Evolutionary conservation across 2,113 vertebrate species (phyloP).

Genomic region (Montifringilla adamsi): DNA sequence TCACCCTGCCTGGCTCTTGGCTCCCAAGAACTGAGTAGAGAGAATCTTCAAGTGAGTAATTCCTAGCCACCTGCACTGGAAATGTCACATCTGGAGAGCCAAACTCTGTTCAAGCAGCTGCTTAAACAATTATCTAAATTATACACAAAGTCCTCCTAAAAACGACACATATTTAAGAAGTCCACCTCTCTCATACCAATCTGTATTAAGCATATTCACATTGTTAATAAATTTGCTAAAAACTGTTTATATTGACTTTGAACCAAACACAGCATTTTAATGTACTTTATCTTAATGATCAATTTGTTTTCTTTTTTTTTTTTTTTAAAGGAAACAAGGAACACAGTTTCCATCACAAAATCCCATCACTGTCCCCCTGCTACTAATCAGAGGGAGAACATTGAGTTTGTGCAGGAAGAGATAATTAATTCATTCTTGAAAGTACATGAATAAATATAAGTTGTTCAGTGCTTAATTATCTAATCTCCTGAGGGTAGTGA

Average conservation of each 20-base stretch:
- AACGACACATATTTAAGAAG: not conserved
- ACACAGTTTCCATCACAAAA: not conserved
- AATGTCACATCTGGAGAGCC: not conserved
- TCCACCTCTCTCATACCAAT: not conserved
- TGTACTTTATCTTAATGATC: not conserved
- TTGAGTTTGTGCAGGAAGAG: not conserved
- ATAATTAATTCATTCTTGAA: slow-evolving; percentile 21
- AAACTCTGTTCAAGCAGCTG: not conserved
- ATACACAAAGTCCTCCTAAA: not conserved
- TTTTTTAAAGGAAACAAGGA: not conserved
- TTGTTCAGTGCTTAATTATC: slow-evolving; percentile 64
- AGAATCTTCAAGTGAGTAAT: not conserved
- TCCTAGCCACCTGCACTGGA: not conserved
- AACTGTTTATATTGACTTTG: not conserved
- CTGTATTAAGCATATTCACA: not conserved
- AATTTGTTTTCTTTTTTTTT: not conserved
- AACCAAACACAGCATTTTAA: not conserved
- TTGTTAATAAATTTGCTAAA: not conserved
- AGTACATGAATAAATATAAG: slow-evolving; percentile 64
- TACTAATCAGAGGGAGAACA: not conserved
- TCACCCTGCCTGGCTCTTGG: not conserved
- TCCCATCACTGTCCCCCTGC: not conserved
- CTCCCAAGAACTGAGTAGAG: not conserved
- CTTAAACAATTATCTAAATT: not conserved
- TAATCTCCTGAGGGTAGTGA: slow-evolving; percentile 57